Evolutionary conservation across 2,888 invertebrate species (phyloP), one percentile per base, ranked within the genome.

Genomic region (Platycheirus albimanus): DNA sequence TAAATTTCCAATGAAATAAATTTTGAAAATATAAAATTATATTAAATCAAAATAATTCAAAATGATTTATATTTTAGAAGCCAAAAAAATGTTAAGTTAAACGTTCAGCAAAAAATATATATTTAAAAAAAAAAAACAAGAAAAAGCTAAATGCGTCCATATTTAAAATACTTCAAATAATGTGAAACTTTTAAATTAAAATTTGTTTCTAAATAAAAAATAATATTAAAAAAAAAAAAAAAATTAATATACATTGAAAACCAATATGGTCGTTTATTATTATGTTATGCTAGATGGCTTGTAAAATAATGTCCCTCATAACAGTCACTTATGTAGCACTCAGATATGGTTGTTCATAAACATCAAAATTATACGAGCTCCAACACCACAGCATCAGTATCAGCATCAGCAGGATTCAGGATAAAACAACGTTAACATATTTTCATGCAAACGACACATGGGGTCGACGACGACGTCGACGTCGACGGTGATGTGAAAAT

Each of bases 161-260:
- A 38, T 63, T 78, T 70, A 64, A 30, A 58, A 61, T 45, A 19
- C 13, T 51, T 77, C 41, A 61, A n/a, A n/a, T n/a, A n/a, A 67
- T 72, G 79, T 75, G 74, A 63, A 63, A 54, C 49, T 64, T 64
- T 70, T 80, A 49, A 74, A 74, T 69, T 17, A 41, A 75, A 64
- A 75, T 80, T 70, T 51, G 75, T 80, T 80, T 80, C 75, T 75
- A 75, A 80, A 78, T 20, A 56, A 20, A 24, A 69, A 79, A 61
- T 47, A 24, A 47, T 20, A 56, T 47, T 41, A 69, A 79, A 61
- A 52, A 24, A 47, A 64, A 61, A 41, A 69, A 38, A 54, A 56
- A 17, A n/a, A 69, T n/a, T n/a, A n/a, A n/a, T n/a, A 75, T 61
- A 36, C 36, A 78, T 41, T n/a, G 3, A 52, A 76, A 38, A 64